Base-by-base conservation (phyloP, 2,797 vertebrate species). In the Nyctibius grandis region DNA sequence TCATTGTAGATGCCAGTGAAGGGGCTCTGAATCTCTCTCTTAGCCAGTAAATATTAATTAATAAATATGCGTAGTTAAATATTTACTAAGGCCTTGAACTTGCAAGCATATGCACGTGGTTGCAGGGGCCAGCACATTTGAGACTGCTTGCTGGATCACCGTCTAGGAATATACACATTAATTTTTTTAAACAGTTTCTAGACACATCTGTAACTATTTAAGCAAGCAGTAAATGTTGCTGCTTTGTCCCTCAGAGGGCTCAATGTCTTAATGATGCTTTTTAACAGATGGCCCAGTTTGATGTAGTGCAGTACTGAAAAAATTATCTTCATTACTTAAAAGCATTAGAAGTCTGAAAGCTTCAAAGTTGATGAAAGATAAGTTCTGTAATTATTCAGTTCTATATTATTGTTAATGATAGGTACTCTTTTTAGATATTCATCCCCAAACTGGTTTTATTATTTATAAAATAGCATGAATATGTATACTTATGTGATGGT, bases 271-370 rank as follows among this genome's bases (percentile, higher is more conserved):
- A 91, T 87, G 91, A 85, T 60, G 15, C 77, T 87, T 93, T 88
- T 73, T 89, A 96, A 85, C 96, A 96, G 95, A 94, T 96, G 96
- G 86, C 72, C 75, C 60, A 60, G 67, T 88, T 95, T 95, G 93
- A 95, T 92, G 70, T 80, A 74, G 20, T 51, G 48, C 51, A 36
- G 81, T 38, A 22, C 51, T 42, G 88, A 47, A 56, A 81, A 84
- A 95, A 75, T 54, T 22, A 44, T 12, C 63, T 76, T 85, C 42
- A 3, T 87, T 82, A 72, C 90, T 95, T 89, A 31, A 79, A 95
- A 95, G 76, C 53, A 34, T 78, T 81, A 75, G 68, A 85, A 93
- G 89, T 80, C 67, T 13, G 68, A 74, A 57, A 92, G 60, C 84
- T 89, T 95, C 60, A 25, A 72, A 89, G 60, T 15, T 78, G 81